These are phyloP conservation scores for Atta texana DNA, from an alignment of 1,140 invertebrate species.

Conservation along the genomic window DNA sequence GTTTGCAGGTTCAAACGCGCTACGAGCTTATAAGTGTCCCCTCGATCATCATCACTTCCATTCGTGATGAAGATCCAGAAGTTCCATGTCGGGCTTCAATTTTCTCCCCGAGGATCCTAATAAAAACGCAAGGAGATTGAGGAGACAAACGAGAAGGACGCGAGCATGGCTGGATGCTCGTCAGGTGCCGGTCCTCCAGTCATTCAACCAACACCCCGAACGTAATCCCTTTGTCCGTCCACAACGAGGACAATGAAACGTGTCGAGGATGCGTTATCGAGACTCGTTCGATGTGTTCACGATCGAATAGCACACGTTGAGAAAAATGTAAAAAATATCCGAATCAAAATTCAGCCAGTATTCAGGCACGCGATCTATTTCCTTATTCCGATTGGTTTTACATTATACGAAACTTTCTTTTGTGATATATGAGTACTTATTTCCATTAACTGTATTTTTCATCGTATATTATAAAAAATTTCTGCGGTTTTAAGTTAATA, in stretches of 20 bases:
- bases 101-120: background rate
- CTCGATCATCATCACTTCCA: background rate
- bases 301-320: slow-evolving; percentile 13
- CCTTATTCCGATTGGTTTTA: slow-evolving; percentile 1
- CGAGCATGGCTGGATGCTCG: slow-evolving; percentile 40
- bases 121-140: slow-evolving; percentile 18
- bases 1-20: background rate
- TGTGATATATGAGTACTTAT: background rate
- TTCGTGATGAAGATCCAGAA: slow-evolving; percentile 30
- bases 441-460: background rate
- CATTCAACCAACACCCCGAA: slow-evolving; percentile 57
- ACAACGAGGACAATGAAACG: slow-evolving; percentile 61
- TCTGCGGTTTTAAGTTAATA: background rate
- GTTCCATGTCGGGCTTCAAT: slow-evolving; percentile 48
- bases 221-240: slow-evolving; percentile 64
- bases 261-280: slow-evolving; percentile 75
- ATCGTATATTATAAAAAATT: background rate
- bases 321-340: background rate
- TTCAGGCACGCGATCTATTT: background rate
- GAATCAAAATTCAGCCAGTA: slow-evolving; percentile 13
- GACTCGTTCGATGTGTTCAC: slow-evolving; percentile 60
- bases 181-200: slow-evolving; percentile 25
- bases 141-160: slow-evolving; percentile 51
- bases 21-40: background rate
- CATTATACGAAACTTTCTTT: background rate